phyloP scores from a whole-genome alignment of 37 sponge, comb jelly and placozoan genomes.

The Beroe ovata region DNA sequence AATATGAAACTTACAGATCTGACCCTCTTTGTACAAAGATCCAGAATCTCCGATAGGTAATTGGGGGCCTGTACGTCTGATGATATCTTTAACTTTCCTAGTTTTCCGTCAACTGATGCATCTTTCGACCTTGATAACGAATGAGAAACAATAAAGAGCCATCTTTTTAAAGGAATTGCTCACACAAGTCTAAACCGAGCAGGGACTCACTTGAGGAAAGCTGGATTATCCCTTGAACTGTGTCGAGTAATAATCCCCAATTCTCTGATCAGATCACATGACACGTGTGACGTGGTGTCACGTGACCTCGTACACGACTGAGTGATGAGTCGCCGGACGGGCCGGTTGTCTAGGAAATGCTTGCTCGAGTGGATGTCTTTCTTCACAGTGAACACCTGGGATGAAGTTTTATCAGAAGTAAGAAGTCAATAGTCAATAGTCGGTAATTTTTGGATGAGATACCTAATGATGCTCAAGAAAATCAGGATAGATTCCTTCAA shows the following conservation, averaged over 20 bases:
- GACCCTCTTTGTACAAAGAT: not conserved
- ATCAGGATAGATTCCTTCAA: too few relatives aligned
- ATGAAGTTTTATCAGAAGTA: too few relatives aligned
- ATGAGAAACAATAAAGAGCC: too few relatives aligned
- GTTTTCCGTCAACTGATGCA: slow-evolving; percentile 5
- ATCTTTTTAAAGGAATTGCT: too few relatives aligned
- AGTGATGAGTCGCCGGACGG: not conserved
- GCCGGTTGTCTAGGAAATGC: not conserved
- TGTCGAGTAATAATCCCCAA: not conserved
- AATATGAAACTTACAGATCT: not conserved
- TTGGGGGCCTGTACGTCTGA: slow-evolving; percentile 14
- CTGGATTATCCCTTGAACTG: not conserved
- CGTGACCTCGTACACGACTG: not conserved
- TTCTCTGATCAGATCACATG: not conserved
- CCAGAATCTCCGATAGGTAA: not conserved
- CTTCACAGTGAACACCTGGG: slow-evolving; percentile 5
- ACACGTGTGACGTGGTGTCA: not conserved
- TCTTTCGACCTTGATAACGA: slow-evolving; percentile 42
- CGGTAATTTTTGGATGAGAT: too few relatives aligned
- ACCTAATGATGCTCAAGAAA: too few relatives aligned
- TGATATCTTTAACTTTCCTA: slow-evolving; percentile 20
- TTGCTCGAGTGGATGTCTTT: slow-evolving; percentile 16
- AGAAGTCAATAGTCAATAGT: too few relatives aligned
- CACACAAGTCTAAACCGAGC: too few relatives aligned
- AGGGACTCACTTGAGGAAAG: not conserved